phyloP scores from a whole-genome alignment of 2,797 vertebrate species.

The Halcyon leucocephala region DNA sequence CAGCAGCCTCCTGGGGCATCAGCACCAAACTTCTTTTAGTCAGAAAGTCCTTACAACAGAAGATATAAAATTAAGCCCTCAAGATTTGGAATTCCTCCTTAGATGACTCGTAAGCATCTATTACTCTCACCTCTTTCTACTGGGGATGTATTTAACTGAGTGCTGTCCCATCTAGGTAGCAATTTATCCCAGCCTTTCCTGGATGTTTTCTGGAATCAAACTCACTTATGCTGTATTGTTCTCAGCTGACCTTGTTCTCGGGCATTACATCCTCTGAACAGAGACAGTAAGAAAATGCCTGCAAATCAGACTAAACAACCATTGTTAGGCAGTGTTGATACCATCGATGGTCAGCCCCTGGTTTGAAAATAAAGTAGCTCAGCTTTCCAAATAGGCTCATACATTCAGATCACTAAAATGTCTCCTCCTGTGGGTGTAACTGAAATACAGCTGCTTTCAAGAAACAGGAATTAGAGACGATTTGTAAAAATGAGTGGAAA shows the following conservation, averaged over 20 bases:
- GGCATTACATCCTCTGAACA: neutral
- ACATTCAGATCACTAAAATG: neutral
- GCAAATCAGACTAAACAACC: neutral
- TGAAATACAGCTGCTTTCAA: neutral
- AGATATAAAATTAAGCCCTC: neutral
- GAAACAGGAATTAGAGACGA: neutral
- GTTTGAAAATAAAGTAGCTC: neutral
- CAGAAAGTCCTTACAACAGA: neutral
- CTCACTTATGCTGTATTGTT: neutral
- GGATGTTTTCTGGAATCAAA: neutral
- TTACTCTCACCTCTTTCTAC: neutral
- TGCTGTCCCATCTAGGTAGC: neutral
- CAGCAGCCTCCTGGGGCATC: neutral
- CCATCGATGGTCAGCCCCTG: neutral
- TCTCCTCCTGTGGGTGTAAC: neutral
- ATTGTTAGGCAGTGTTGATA: neutral
- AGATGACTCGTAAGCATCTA: neutral
- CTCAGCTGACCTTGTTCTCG: neutral
- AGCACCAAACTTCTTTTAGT: neutral
- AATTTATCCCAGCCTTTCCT: neutral
- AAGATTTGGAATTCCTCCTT: neutral
- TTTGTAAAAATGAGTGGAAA: neutral
- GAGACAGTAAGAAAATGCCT: neutral
- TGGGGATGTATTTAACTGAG: neutral
- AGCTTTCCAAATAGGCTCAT: neutral